These are phyloP conservation scores for Willowsia nigromaculata DNA, from an alignment of 2,888 invertebrate species.

Conservation along the genomic window DNA sequence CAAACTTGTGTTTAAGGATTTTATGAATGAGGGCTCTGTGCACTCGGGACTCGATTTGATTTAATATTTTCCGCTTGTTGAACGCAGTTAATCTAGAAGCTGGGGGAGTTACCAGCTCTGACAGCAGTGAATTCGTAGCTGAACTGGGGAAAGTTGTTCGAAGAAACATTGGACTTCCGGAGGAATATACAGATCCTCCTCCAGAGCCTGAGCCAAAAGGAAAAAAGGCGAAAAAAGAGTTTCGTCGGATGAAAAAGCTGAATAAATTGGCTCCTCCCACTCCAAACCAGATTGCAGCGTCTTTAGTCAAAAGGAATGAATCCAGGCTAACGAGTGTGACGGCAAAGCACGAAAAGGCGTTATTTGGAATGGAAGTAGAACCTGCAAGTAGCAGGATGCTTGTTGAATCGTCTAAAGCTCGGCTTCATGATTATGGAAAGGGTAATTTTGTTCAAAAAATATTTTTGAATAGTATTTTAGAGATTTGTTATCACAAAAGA, in stretches of 20 bases:
- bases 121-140: conserved; percentile 57
- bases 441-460: conserved; percentile 42
- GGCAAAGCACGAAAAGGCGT: conserved; percentile 46
- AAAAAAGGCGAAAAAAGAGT: neutral
- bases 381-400: too few relatives aligned
- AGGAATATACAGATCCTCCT: conserved; percentile 58
- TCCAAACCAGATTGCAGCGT: conserved; percentile 55
- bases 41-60: too few relatives aligned
- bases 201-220: conserved; percentile 58
- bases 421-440: conserved; percentile 17
- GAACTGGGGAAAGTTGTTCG: conserved; percentile 55
- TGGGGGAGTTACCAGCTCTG: neutral
- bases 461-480: too few relatives aligned
- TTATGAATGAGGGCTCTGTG: too few relatives aligned
- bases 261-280: conserved; percentile 48
- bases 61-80: neutral
- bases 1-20: too few relatives aligned
- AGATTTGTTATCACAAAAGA: too few relatives aligned
- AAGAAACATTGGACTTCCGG: conserved; percentile 56
- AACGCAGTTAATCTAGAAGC: neutral
- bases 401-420: neutral
- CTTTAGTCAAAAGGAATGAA: conserved; percentile 48
- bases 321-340: conserved; percentile 49
- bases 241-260: neutral
- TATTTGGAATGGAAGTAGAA: too few relatives aligned